These are phyloP conservation scores for Campoplex capitator DNA, from an alignment of 2,888 invertebrate species.

Conservation along the genomic window DNA sequence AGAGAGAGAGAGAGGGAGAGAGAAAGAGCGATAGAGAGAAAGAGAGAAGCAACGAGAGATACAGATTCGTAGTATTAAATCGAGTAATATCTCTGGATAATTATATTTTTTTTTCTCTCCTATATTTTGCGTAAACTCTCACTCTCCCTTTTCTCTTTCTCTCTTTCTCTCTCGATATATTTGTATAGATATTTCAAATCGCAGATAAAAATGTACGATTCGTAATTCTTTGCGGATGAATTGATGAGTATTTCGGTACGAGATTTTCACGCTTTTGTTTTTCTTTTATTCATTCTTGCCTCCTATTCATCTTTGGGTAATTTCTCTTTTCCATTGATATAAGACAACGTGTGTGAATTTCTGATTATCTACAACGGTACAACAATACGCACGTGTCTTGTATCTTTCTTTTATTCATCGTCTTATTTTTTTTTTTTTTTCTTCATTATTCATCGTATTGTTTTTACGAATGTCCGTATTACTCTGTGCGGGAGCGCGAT, in stretches of 20 bases:
- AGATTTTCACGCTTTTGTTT: slow-evolving; percentile 58
- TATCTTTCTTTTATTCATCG: slow-evolving; percentile 46
- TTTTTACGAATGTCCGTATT: slow-evolving; percentile 44
- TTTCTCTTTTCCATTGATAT: slow-evolving; percentile 63
- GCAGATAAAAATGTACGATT: slow-evolving; percentile 58
- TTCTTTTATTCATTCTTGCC: slow-evolving; percentile 42
- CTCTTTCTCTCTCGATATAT: slow-evolving; percentile 30
- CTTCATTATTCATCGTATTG: slow-evolving; percentile 4
- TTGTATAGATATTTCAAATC: slow-evolving; percentile 24
- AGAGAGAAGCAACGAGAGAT: slow-evolving; percentile 33
- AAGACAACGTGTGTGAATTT: slow-evolving; percentile 71
- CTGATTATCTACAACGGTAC: slow-evolving; percentile 69
- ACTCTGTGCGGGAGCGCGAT: slow-evolving; percentile 59
- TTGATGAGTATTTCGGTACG: slow-evolving; percentile 65
- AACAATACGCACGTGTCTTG: slow-evolving; percentile 61
- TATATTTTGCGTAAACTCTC: background rate
- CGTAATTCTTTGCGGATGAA: slow-evolving; percentile 55
- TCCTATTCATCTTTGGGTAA: slow-evolving; percentile 30
- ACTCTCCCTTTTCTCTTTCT: background rate
- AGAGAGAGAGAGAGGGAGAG: background rate
- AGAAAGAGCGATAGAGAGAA: slow-evolving; percentile 23
- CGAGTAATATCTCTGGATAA: slow-evolving; percentile 38
- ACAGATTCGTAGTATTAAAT: background rate
- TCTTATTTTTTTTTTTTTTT: slow-evolving; percentile 45
- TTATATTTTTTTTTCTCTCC: background rate